Evolutionary conservation across 2,888 invertebrate species (phyloP).

Genomic region (Troides helena): DNA sequence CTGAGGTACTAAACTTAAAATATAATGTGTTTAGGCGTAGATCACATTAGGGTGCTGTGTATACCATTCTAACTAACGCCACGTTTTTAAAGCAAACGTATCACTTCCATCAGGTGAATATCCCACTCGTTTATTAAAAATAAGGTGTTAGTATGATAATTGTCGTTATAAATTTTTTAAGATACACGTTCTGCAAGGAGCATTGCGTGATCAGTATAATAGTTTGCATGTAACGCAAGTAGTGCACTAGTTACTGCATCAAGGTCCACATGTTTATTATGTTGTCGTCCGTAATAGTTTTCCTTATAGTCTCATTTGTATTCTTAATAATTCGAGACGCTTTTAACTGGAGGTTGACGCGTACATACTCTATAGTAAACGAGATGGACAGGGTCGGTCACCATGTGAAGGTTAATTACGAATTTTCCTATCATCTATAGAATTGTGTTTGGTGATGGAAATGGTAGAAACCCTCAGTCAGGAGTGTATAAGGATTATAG

Average conservation of each 20-base stretch:
- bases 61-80: no score
- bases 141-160: no score
- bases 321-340: conserved; percentile 7
- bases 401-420: background rate
- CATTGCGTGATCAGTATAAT: background rate
- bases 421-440: background rate
- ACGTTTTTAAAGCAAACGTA: no score
- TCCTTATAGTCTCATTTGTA: conserved; percentile 29
- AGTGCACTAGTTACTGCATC: conserved; percentile 31
- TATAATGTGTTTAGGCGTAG: no score
- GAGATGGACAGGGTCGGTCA: background rate
- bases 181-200: background rate
- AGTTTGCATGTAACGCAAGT: conserved; percentile 9
- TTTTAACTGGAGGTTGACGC: background rate
- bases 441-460: background rate
- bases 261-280: conserved; percentile 25
- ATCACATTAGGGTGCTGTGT: no score
- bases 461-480: no score
- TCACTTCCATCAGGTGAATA: no score
- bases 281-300: conserved; percentile 26
- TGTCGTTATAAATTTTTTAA: background rate
- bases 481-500: no score
- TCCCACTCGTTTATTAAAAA: no score
- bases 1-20: no score
- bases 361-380: no score